phyloP scores from a whole-genome alignment of 2,888 invertebrate species.

The Lithodes maja region DNA sequence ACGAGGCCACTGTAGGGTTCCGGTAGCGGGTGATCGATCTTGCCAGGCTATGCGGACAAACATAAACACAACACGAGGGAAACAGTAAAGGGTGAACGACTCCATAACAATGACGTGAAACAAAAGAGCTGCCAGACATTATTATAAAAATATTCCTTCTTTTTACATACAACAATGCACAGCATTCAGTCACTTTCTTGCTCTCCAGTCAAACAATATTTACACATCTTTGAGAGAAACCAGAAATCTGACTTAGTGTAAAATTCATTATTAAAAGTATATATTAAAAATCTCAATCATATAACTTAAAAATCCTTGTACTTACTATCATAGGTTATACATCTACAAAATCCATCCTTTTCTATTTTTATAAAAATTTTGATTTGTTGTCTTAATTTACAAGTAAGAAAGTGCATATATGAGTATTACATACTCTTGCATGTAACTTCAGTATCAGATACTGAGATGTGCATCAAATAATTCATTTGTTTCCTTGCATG shows the following conservation, averaged over 20 bases:
- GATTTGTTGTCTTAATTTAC: slow-evolving; percentile 66
- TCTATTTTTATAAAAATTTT: slow-evolving; percentile 63
- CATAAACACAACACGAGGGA: slow-evolving; percentile 66
- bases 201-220: slow-evolving; percentile 66
- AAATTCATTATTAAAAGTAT: slow-evolving; percentile 67
- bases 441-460: slow-evolving; percentile 57
- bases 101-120: slow-evolving; percentile 62
- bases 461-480: slow-evolving; percentile 55
- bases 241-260: slow-evolving; percentile 63
- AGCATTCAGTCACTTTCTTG: slow-evolving; percentile 61
- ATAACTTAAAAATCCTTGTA: slow-evolving; percentile 68
- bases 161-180: slow-evolving; percentile 65
- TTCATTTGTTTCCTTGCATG: slow-evolving; percentile 51
- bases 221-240: slow-evolving; percentile 63
- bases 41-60: slow-evolving; percentile 58
- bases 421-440: slow-evolving; percentile 67
- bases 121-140: slow-evolving; percentile 62
- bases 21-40: slow-evolving; percentile 19
- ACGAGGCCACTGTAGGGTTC: neutral
- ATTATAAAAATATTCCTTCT: slow-evolving; percentile 67
- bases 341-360: slow-evolving; percentile 60
- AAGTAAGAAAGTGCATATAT: slow-evolving; percentile 52
- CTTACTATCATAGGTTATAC: slow-evolving; percentile 59
- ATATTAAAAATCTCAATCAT: slow-evolving; percentile 68
- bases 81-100: slow-evolving; percentile 60